These are phyloP conservation scores for Dicentrarchus labrax DNA, from an alignment of 2,113 vertebrate species.

Conservation along the genomic window DNA sequence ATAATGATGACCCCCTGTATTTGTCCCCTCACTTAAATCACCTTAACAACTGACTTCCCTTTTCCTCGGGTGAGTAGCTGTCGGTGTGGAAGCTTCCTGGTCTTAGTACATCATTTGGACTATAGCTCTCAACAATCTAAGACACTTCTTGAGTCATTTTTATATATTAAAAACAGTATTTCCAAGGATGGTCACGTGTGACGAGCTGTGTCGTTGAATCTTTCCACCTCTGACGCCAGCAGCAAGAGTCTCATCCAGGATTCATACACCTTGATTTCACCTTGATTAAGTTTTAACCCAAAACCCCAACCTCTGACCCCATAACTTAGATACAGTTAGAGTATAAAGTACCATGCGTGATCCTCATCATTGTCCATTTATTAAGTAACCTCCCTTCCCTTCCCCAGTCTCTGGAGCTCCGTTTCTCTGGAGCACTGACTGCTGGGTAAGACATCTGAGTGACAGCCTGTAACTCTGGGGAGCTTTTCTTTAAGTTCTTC, in stretches of 20 bases:
- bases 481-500: conserved; percentile 45
- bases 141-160: conserved; percentile 59
- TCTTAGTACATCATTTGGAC: conserved; percentile 63
- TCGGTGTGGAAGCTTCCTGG: conserved; percentile 49
- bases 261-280: conserved; percentile 41
- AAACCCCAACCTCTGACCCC: conserved; percentile 42
- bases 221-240: conserved; percentile 43
- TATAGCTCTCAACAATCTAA: conserved; percentile 59
- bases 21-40: conserved; percentile 8
- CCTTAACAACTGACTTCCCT: conserved; percentile 30
- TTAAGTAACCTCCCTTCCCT: conserved; percentile 44
- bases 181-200: conserved; percentile 32
- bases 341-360: conserved; percentile 64
- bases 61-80: conserved; percentile 39
- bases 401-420: conserved; percentile 53
- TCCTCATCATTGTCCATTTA: conserved; percentile 54
- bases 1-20: conserved; percentile 31
- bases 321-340: conserved; percentile 58
- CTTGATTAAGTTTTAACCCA: conserved; percentile 36
- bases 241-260: conserved; percentile 46
- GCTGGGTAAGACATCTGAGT: conserved; percentile 85
- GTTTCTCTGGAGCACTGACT: conserved; percentile 67
- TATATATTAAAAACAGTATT: conserved; percentile 54
- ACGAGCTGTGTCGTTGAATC: conserved; percentile 28
- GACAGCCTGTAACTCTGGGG: conserved; percentile 74